phyloP scores from a whole-genome alignment of 2,797 vertebrate species.

The Pangasius mekongensis region DNA sequence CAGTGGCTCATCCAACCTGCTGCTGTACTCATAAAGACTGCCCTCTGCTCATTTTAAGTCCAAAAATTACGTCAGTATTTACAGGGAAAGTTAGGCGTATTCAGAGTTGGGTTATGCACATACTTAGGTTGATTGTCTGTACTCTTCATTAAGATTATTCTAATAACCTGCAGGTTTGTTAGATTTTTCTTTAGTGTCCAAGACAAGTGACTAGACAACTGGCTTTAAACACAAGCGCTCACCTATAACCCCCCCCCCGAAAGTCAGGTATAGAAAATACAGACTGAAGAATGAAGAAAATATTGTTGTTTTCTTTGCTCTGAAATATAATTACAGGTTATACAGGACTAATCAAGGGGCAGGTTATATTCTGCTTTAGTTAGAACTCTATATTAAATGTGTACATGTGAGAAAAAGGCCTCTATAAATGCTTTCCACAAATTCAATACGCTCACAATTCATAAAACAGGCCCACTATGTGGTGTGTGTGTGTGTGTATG shows the following conservation, averaged over 20 bases:
- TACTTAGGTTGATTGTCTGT: neutral
- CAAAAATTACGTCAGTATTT: neutral
- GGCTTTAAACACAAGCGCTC: neutral
- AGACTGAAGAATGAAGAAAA: neutral
- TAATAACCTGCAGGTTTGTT: neutral
- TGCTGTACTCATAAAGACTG: neutral
- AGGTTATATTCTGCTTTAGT: no score
- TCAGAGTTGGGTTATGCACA: neutral
- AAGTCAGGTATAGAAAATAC: neutral
- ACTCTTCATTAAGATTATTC: neutral
- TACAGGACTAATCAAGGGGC: no score
- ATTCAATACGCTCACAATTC: neutral
- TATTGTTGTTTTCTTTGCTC: neutral
- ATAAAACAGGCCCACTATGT: neutral
- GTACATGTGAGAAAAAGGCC: neutral
- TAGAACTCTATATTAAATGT: no score
- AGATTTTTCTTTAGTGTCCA: neutral
- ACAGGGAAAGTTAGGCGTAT: neutral
- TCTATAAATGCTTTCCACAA: neutral
- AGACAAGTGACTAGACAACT: neutral
- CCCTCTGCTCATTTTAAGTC: neutral
- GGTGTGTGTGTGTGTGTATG: slow-evolving; percentile 6
- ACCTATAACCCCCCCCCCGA: neutral
- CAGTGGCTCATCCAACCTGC: neutral
- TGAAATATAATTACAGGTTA: no score